A percentile compares a stretch with the other conserved stretches of the same genome.
Conservation (phyloP, 2,797 vertebrate species). For the Premnoplex brunnescens region DNA sequence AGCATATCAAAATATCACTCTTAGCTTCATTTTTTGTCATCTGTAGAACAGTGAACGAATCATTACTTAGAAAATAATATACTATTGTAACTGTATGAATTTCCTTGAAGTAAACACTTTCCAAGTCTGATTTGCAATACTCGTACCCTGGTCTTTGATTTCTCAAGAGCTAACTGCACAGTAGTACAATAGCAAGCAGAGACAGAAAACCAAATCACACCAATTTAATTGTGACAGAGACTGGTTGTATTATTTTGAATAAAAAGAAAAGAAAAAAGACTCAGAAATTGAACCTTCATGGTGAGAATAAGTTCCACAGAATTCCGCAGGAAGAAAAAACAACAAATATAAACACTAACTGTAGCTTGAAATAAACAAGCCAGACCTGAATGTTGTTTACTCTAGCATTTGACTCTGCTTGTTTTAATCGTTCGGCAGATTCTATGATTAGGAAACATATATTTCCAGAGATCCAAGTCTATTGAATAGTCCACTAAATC, state of each 20-base stretch:
- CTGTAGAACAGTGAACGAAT: not conserved
- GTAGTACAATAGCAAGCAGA: not conserved
- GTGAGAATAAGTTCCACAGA: not conserved
- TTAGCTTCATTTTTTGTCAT: not conserved
- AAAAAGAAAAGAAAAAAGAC: not conserved
- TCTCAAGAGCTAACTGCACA: not conserved
- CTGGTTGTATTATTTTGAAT: not conserved
- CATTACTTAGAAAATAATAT: not conserved
- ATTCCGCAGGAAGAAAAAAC: not conserved
- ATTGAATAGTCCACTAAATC: not conserved
- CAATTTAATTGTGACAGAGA: not conserved
- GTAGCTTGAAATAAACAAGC: not conserved
- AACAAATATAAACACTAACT: not conserved
- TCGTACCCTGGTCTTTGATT: not conserved
- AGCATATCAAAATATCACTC: not conserved
- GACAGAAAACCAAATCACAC: not conserved
- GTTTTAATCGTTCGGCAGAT: not conserved
- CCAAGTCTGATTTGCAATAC: not conserved
- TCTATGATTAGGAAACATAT: not conserved
- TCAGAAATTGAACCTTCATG: not conserved
- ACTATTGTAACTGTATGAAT: not conserved
- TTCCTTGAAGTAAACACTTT: not conserved
- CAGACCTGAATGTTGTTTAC: fast-evolving
- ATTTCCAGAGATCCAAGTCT: not conserved
- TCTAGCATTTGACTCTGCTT: not conserved